A percentile compares a stretch with the other conserved stretches of the same genome.
These are phyloP conservation scores for Schizotus pectinicornis DNA, from an alignment of 2,888 invertebrate species.

Conservation along the genomic window DNA sequence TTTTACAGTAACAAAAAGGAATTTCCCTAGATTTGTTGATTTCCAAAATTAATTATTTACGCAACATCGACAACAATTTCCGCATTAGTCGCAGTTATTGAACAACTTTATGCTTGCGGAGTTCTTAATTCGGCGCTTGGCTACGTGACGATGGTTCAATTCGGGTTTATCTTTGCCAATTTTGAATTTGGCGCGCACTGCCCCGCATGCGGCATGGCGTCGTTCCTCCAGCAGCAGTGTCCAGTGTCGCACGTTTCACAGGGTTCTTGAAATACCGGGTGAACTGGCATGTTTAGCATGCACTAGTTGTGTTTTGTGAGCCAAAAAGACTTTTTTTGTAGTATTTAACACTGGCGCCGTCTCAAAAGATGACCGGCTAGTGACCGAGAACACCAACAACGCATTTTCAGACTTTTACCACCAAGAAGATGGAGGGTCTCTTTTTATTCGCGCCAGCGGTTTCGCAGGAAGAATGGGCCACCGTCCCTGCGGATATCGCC, in stretches of 20 bases:
- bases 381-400: slow-evolving; percentile 1
- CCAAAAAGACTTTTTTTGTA: background rate
- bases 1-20: no score
- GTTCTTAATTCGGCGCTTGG: no score
- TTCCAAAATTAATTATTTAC: no score
- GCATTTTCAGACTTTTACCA: background rate
- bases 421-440: slow-evolving; percentile 47
- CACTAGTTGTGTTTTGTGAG: background rate
- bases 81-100: no score
- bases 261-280: slow-evolving; percentile 20
- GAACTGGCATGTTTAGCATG: slow-evolving; percentile 4
- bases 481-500: slow-evolving; percentile 62
- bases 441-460: slow-evolving; percentile 56
- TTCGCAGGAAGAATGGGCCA: slow-evolving; percentile 62
- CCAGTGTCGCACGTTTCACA: slow-evolving; percentile 3
- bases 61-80: no score
- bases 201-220: slow-evolving; percentile 1
- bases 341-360: slow-evolving; percentile 2
- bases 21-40: no score
- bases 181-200: background rate
- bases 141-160: no score
- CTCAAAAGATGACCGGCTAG: background rate
- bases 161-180: no score
- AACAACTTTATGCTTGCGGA: no score
- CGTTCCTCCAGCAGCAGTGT: background rate